Base-by-base conservation (phyloP, 1,140 invertebrate genomes). In the Trichoplusia ni region DNA sequence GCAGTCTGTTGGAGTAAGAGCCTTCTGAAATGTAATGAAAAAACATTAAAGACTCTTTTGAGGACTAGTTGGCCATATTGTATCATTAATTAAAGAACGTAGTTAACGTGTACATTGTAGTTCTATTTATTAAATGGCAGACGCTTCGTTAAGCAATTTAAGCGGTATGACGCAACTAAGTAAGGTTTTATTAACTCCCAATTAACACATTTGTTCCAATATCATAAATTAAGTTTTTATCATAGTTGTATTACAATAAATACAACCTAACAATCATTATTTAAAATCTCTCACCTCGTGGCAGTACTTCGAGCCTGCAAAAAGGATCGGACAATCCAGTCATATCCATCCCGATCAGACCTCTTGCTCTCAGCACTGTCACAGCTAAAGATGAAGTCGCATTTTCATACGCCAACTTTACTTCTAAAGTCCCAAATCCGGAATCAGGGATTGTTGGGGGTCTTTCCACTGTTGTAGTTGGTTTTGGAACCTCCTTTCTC, bases 271-370 rank as follows among this genome's bases (percentile, higher is more conserved):
- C n/a, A n/a, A n/a, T n/a, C n/a, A n/a, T n/a, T n/a, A n/a, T n/a
- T n/a, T n/a, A n/a, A n/a, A n/a, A n/a, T n/a, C n/a, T 37, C 73
- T 91, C 93, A 73, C 93, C 93, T 69, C 93, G 92, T 8, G 96
- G 96, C 51, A 98, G 86, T 33, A 98, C 93, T 82, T 97, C 97
- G 8, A 98, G 91, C 82, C 96, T 96, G 76, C 97, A 97, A 84
- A 97, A 98, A 1, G 97, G 96, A 92, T 98, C 97, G 2, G 96
- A 94, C n/a, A 97, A 91, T 0, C 97, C 97, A 71, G 96, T 95
- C 67, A 95, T 95, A 81, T 98, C 97, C 95, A 97, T 98, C 8
- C 96, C 94, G 51, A 94, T 95, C 7, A 98, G 88, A 69, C 94
- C 93, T 44, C 94, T 90, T 0, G 95, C 95, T 60, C 95, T 92